phyloP scores from a whole-genome alignment of 2,113 vertebrate species.

The Glaucomys volans region DNA sequence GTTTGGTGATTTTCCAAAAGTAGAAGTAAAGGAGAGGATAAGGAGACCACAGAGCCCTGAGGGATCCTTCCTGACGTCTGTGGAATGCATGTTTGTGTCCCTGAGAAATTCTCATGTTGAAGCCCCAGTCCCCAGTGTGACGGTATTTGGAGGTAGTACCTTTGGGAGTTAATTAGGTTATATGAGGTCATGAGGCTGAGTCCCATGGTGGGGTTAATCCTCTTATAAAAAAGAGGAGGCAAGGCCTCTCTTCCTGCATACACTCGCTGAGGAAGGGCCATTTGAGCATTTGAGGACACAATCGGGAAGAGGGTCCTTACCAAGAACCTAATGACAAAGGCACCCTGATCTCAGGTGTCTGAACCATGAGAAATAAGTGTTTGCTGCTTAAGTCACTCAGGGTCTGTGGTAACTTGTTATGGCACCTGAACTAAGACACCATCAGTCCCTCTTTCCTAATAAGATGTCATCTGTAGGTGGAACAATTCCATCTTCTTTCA shows the following conservation, averaged over 20 bases:
- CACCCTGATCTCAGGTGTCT: neutral
- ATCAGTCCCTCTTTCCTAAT: neutral
- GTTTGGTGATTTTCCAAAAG: neutral
- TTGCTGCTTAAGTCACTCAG: neutral
- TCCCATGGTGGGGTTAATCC: neutral
- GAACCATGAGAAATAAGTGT: neutral
- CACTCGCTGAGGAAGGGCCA: neutral
- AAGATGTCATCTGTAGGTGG: neutral
- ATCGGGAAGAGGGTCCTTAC: neutral
- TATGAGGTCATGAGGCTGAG: neutral
- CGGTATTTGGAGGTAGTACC: neutral
- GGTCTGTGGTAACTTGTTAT: neutral
- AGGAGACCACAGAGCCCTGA: neutral
- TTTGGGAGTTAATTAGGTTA: neutral
- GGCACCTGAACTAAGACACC: neutral
- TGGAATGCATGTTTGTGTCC: neutral
- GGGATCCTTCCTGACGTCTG: neutral
- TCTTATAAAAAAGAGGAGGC: neutral
- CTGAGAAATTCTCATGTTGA: neutral
- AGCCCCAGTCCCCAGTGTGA: neutral
- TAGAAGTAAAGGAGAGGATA: neutral
- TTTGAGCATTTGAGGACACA: too few relatives aligned
- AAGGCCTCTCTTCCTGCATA: neutral
- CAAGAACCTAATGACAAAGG: neutral
- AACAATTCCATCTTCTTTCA: neutral